A percentile compares a stretch with the other conserved stretches of the same genome.
phyloP scores from a whole-genome alignment of 2,797 vertebrate species.

The Gallinago stenura region DNA sequence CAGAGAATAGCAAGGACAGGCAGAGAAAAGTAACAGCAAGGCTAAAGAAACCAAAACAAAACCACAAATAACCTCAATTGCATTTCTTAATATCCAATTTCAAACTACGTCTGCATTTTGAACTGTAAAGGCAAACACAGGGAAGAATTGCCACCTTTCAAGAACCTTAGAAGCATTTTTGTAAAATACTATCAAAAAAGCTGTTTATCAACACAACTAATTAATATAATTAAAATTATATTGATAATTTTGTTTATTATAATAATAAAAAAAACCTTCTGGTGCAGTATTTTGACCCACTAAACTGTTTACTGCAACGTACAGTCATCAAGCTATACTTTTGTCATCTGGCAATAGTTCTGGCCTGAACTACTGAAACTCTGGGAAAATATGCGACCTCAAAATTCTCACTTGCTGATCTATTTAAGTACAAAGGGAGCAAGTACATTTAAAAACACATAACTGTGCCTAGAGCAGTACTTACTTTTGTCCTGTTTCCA shows the following conservation, averaged over 20 bases:
- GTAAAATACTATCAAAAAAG: not conserved
- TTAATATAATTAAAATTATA: not conserved
- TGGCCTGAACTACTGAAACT: not conserved
- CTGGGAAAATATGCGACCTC: not conserved
- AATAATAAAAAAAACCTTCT: not conserved
- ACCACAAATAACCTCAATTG: not conserved
- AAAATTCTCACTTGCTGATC: not conserved
- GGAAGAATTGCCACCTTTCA: not conserved
- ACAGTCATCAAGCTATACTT: not conserved
- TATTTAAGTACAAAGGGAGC: not conserved
- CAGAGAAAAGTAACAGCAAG: not conserved
- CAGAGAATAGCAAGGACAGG: not conserved
- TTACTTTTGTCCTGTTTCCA: slow-evolving; percentile 99
- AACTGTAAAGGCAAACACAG: not conserved
- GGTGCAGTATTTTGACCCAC: not conserved
- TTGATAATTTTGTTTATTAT: too few relatives aligned
- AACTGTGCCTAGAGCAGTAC: not conserved
- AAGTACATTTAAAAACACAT: not conserved
- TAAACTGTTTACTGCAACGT: not conserved
- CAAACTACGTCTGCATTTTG: not conserved
- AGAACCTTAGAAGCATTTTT: not conserved
- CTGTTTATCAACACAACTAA: not conserved
- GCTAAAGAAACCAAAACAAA: not conserved
- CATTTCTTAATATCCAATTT: not conserved
- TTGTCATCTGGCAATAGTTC: not conserved